Base-by-base conservation (phyloP, 2,888 invertebrate species). In the Cremastobaeus sp. region DNA sequence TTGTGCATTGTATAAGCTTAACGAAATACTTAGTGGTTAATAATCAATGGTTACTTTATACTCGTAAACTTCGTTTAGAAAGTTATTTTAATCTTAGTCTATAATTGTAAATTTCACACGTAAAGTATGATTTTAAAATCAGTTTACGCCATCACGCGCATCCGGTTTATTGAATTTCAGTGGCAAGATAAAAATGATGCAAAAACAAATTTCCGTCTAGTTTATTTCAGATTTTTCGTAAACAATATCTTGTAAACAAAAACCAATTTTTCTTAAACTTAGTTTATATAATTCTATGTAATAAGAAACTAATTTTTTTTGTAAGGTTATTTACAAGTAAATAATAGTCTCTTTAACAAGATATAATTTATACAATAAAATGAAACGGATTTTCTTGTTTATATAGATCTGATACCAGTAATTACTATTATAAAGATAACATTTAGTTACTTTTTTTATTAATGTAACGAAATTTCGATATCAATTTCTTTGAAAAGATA, bases 31-130 rank as follows among this genome's bases (percentile, higher is more conserved):
- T 37, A 25, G 14, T 25, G 25, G 0, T 25, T n/a, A 37, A 37
- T 52, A 35, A 17, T 52, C 6, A 37, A 14, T 35, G 37, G 1
- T 25, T 21, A 37, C 25, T 52, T 35, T 25, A 35, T 35, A 52
- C 52, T 37, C 52, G 37, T 52, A 37, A 52, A 43, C 21, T 43
- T 54, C 41, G 9, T 8, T 12, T 25, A 28, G 28, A 25, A 52
- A 39, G 30, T 17, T 37, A 17, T 54, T 54, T 37, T 54, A 18
- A 32, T 41, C 41, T 55, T 12, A 21, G 4, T 11, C 52, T 37
- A 52, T 52, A 34, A 43, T 34, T 57, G 32, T 41, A 34, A 57
- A 57, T 57, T 57, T 43, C 28, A 30, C 34, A 41, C 45, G 8
- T 43, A 20, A 55, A 41, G 43, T 55, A 43, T 32, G 21, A 8